Percentiles rank a stretch among this genome's conserved stretches.
These are phyloP conservation scores for Passer montanus DNA, from an alignment of 2,113 vertebrate genomes.

Conservation along the genomic window DNA sequence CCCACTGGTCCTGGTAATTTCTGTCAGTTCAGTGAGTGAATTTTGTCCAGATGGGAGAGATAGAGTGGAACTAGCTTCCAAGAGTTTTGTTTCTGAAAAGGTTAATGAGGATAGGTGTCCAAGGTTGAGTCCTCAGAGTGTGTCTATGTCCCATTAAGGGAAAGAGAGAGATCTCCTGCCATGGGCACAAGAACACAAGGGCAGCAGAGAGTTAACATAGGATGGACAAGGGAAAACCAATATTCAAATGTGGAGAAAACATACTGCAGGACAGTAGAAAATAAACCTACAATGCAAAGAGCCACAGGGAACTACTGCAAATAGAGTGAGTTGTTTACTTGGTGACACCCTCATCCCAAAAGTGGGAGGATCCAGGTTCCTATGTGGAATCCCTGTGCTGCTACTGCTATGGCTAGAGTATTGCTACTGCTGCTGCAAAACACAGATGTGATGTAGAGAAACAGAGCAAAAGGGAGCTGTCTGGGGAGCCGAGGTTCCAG, in stretches of 20 bases:
- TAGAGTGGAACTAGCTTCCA: background rate
- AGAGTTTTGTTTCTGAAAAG: background rate
- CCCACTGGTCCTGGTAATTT: background rate
- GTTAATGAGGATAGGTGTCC: background rate
- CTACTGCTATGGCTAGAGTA: background rate
- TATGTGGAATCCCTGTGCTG: background rate
- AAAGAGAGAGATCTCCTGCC: background rate
- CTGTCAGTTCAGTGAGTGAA: background rate
- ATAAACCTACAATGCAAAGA: background rate
- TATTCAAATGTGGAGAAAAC: background rate
- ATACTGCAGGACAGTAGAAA: background rate
- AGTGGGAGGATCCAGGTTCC: background rate
- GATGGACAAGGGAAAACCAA: background rate
- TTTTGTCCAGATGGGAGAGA: background rate
- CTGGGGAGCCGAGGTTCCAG: background rate
- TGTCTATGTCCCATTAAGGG: accelerated
- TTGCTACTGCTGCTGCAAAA: background rate
- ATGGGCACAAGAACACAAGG: background rate
- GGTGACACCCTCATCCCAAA: background rate
- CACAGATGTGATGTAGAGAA: background rate
- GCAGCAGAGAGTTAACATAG: background rate
- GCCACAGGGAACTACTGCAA: background rate
- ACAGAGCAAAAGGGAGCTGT: slow-evolving; percentile 19
- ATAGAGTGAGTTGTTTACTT: background rate
- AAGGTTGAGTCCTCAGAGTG: accelerated